Percentiles rank a stretch among this genome's conserved stretches.
These are phyloP conservation scores for Dendropsophus ebraccatus DNA, from an alignment of 2,113 vertebrate genomes.

Conservation along the genomic window DNA sequence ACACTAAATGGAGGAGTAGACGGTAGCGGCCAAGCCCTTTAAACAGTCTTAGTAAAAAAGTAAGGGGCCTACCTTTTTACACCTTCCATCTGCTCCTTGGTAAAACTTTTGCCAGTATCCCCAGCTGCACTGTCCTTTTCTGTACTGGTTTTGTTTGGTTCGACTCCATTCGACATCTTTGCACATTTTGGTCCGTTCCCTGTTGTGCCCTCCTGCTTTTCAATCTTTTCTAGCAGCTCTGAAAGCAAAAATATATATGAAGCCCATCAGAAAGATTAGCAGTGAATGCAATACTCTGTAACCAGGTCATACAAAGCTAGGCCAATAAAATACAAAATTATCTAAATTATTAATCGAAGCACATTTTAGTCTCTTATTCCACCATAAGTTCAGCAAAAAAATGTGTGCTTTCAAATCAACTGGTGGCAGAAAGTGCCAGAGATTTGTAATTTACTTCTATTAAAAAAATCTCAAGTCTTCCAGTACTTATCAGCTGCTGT, in stretches of 20 bases:
- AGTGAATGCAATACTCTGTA: background rate
- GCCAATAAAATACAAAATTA: background rate
- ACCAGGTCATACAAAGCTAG: background rate
- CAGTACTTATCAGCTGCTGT: no score
- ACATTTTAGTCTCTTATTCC: background rate
- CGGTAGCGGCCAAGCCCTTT: no score
- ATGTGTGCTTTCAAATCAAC: no score
- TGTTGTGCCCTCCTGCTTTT: slow-evolving; percentile 86
- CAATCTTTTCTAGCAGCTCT: slow-evolving; percentile 88
- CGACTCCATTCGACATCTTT: slow-evolving; percentile 71
- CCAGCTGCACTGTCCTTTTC: slow-evolving; percentile 68
- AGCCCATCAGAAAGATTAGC: slow-evolving; percentile 39
- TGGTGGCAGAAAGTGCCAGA: no score
- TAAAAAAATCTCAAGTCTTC: no score
- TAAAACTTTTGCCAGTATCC: slow-evolving; percentile 84
- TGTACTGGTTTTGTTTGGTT: slow-evolving; percentile 67
- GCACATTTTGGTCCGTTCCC: slow-evolving; percentile 80
- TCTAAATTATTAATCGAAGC: background rate
- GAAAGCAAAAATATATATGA: slow-evolving; percentile 55
- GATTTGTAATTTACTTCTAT: no score
- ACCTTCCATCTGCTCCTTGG: slow-evolving; percentile 89
- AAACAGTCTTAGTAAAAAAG: no score
- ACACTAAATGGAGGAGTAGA: no score
- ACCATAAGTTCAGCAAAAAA: no score
- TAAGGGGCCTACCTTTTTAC: slow-evolving; percentile 82